These are phyloP conservation scores for Enteromius argenteus DNA, from an alignment of 2,797 vertebrate species.

Conservation along the genomic window DNA sequence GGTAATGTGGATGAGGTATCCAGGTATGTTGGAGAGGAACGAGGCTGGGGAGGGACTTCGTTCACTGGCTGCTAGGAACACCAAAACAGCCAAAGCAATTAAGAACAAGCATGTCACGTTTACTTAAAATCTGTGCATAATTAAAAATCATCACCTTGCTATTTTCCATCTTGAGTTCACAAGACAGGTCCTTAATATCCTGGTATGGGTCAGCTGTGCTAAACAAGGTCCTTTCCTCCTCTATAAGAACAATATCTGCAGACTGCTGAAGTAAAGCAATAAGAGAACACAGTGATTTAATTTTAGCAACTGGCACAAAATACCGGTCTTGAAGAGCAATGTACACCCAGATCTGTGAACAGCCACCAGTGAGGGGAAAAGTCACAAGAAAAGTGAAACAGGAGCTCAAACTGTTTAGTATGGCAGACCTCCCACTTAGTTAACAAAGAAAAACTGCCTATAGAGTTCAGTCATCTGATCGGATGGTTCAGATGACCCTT, in stretches of 20 bases:
- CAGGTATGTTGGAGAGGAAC: slow-evolving; percentile 54
- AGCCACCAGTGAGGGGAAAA: not conserved
- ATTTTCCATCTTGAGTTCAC: slow-evolving; percentile 72
- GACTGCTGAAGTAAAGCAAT: slow-evolving; percentile 35
- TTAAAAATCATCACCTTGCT: slow-evolving; percentile 74
- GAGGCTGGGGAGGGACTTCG: slow-evolving; percentile 77
- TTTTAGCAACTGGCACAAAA: not conserved
- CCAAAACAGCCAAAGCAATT: slow-evolving; percentile 55
- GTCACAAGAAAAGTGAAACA: slow-evolving; percentile 35
- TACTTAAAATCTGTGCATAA: not conserved
- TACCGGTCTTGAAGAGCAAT: not conserved
- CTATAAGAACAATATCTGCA: slow-evolving; percentile 46
- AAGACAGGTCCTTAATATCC: slow-evolving; percentile 30
- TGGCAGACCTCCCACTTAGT: slow-evolving; percentile 43
- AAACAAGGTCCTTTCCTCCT: slow-evolving; percentile 55
- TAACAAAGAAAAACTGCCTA: slow-evolving; percentile 34
- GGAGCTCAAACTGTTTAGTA: slow-evolving; percentile 38
- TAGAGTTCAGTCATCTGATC: slow-evolving; percentile 46
- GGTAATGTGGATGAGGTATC: slow-evolving; percentile 58
- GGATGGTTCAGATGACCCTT: slow-evolving; percentile 40
- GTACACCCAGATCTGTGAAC: not conserved
- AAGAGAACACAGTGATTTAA: not conserved
- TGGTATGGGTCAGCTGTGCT: slow-evolving; percentile 45
- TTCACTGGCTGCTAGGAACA: slow-evolving; percentile 79
- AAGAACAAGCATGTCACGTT: slow-evolving; percentile 16